These are phyloP conservation scores for Macrochelys suwanniensis DNA, from an alignment of 2,797 vertebrate species.

Conservation along the genomic window DNA sequence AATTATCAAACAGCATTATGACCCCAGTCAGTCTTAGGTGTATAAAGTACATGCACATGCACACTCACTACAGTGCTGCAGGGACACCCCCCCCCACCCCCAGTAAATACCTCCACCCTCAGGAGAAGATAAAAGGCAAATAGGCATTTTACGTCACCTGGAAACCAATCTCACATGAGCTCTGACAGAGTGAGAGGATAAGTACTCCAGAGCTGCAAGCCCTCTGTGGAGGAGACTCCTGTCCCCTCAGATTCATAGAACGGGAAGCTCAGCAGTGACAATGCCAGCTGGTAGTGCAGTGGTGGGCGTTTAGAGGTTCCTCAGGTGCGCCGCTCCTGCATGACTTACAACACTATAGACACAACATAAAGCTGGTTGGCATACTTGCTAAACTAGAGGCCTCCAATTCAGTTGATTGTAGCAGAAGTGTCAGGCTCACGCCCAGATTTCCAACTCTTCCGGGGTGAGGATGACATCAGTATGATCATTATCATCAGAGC, in stretches of 20 bases:
- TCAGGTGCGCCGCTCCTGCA: neutral
- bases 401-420: conserved; percentile 3
- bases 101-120: neutral
- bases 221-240: neutral
- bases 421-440: conserved; percentile 18
- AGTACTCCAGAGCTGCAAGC: neutral
- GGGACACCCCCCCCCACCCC: neutral
- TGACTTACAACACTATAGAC: neutral
- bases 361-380: conserved; percentile 15
- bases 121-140: neutral
- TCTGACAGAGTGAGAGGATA: neutral
- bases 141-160: neutral
- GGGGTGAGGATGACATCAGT: neutral
- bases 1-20: neutral
- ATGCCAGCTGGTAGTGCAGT: neutral
- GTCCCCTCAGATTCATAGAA: neutral
- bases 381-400: conserved; percentile 41
- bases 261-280: neutral
- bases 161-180: neutral
- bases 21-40: neutral
- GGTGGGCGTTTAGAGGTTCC: neutral
- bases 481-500: neutral
- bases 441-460: conserved; percentile 15
- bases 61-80: neutral
- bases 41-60: neutral